These are phyloP conservation scores for Tachycineta bicolor DNA, from an alignment of 2,113 vertebrate genomes.

Conservation along the genomic window DNA sequence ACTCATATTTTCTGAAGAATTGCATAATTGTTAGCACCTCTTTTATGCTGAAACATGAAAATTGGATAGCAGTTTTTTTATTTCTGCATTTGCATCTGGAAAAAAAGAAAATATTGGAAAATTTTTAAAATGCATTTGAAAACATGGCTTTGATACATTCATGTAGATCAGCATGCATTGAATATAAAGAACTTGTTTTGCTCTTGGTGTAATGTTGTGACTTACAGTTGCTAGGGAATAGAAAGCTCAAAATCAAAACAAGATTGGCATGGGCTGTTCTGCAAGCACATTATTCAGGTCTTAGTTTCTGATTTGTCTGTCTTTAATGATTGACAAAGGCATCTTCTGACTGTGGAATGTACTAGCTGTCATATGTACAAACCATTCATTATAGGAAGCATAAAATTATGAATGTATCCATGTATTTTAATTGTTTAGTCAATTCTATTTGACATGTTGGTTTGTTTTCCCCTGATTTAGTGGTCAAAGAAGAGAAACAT, in stretches of 20 bases:
- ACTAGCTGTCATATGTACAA: not conserved
- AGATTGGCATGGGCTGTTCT: not conserved
- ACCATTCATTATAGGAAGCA: not conserved
- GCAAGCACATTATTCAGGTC: not conserved
- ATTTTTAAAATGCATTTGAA: not conserved
- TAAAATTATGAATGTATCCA: not conserved
- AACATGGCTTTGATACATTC: not conserved
- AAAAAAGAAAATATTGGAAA: not conserved
- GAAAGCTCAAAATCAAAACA: constrained; percentile 11
- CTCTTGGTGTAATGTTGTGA: not conserved
- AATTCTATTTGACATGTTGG: not conserved
- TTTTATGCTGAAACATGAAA: not conserved
- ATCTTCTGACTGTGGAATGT: not conserved
- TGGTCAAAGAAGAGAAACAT: not conserved
- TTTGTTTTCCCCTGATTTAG: not conserved
- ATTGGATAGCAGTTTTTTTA: not conserved
- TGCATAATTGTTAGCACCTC: not conserved
- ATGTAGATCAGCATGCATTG: not conserved
- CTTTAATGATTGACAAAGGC: not conserved
- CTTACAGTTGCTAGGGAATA: constrained; percentile 26
- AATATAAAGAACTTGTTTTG: not conserved
- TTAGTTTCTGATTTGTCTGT: not conserved
- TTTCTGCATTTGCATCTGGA: not conserved
- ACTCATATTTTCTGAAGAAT: not conserved
- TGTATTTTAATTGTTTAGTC: not conserved